Evolutionary conservation across 2,113 vertebrate species (phyloP), one percentile per base, ranked within the genome.

Genomic region (Anolis sagrei): DNA sequence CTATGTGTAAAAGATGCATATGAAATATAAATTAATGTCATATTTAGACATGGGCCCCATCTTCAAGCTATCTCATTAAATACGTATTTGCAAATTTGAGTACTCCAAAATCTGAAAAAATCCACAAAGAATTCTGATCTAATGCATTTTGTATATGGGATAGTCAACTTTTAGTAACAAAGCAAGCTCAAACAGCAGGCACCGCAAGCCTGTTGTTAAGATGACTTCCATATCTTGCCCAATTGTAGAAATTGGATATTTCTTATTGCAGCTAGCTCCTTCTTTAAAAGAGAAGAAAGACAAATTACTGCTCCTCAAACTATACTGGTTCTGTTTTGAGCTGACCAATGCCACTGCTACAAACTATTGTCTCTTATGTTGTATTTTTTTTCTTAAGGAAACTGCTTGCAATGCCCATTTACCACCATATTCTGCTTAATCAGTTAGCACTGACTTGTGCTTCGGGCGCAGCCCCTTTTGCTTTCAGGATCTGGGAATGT

Each of bases 401-500:
- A 95, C 90, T 95, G 94, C 93, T 95, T 96, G 88, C 91, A 93
- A 92, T 93, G 82, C 82, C 89, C 93, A 92, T 96, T 96, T 96
- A 94, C 93, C 90, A 89, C 92, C 89, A 87, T 93, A 82, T 93
- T 93, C 95, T 92, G 82, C 93, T 95, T 96, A 95, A 96, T 96
- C 96, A 96, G 95, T 91, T 93, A 94, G 94, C 87, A 87, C 83
- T 89, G 92, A 87, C 90, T 87, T 68, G 89, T 81, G 91, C 96
- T 96, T 89, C 90, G 87, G 95, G 95, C 94, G 89, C 93, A 92
- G 91, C 94, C 96, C 89, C 82, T 95, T 96, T 94, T 88, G 93
- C 94, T 94, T 96, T 95, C 95, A 95, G 95, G 94, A 95, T 95
- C 89, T 96, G 93, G 96, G 96, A 97, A 96, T 95, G 96, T 96